These are phyloP conservation scores for Hydractinia symbiolongicarpus DNA, from an alignment of 30 jellyfish, hydroid and myxozoan genomes.

Conservation along the genomic window DNA sequence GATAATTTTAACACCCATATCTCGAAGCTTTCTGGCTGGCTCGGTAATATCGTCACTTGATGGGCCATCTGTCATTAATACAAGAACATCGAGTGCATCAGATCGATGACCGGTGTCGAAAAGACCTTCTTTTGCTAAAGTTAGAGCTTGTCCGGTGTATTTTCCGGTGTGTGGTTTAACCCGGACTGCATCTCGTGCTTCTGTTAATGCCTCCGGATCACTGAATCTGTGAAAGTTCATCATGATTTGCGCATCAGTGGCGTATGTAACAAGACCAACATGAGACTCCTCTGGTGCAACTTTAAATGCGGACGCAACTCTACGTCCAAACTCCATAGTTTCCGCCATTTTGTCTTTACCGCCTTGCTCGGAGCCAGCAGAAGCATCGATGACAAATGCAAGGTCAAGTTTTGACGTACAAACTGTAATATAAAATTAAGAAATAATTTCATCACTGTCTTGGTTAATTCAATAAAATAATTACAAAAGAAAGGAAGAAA, in stretches of 20 bases:
- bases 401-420: slow-evolving; percentile 89
- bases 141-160: slow-evolving; percentile 91
- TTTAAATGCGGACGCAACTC: slow-evolving; percentile 93
- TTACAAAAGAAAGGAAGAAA: neutral
- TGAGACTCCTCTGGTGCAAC: slow-evolving; percentile 87
- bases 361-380: slow-evolving; percentile 98
- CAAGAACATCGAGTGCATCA: slow-evolving; percentile 84
- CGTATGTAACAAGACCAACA: slow-evolving; percentile 79
- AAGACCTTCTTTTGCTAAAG: slow-evolving; percentile 77
- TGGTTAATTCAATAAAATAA: neutral
- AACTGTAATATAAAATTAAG: slow-evolving; percentile 37
- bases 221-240: slow-evolving; percentile 76
- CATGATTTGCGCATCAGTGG: slow-evolving; percentile 97
- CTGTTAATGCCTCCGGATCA: slow-evolving; percentile 82
- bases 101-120: slow-evolving; percentile 79
- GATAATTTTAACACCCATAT: slow-evolving; percentile 88
- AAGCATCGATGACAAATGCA: slow-evolving; percentile 95
- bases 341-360: slow-evolving; percentile 98
- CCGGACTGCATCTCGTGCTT: slow-evolving; percentile 87
- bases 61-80: slow-evolving; percentile 83
- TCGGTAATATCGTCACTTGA: slow-evolving; percentile 83
- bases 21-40: slow-evolving; percentile 87
- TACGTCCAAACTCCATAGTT: slow-evolving; percentile 88
- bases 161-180: slow-evolving; percentile 91
- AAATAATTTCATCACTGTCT: neutral